Percentiles rank a stretch among this genome's conserved stretches.
Conservation (phyloP, 2,888 invertebrate genomes). For the Rhabditoides inermis region DNA sequence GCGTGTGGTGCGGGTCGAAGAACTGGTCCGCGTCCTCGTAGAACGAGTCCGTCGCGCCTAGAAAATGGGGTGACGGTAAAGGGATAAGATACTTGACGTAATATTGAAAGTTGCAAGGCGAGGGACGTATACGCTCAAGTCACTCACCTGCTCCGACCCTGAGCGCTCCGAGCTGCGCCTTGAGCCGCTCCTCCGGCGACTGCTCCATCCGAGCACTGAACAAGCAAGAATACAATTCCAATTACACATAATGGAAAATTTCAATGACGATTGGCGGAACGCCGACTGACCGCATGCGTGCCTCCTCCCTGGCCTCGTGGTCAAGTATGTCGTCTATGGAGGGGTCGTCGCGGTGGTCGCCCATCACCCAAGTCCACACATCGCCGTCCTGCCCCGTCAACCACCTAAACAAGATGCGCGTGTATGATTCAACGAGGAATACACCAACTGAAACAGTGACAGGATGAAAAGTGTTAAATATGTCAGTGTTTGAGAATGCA, state of each 20-base stretch:
- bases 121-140: slow-evolving; percentile 1
- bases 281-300: slow-evolving; percentile 15
- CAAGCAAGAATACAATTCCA: not conserved
- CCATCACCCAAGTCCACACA: slow-evolving; percentile 78
- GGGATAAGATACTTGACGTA: too few relatives aligned
- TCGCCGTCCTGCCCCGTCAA: slow-evolving; percentile 65
- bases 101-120: not conserved
- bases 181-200: slow-evolving; percentile 24
- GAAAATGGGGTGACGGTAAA: too few relatives aligned
- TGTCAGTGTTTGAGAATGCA: not conserved
- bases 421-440: too few relatives aligned
- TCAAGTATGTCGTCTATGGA: slow-evolving; percentile 55
- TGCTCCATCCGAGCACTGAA: not conserved
- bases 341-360: slow-evolving; percentile 67
- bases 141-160: slow-evolving; percentile 14
- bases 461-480: not conserved
- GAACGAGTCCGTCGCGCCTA: slow-evolving; percentile 17
- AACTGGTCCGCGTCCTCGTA: slow-evolving; percentile 19
- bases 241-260: too few relatives aligned
- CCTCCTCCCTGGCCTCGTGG: slow-evolving; percentile 26
- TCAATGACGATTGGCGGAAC: slow-evolving; percentile 8
- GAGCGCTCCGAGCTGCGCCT: slow-evolving; percentile 26
- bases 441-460: too few relatives aligned
- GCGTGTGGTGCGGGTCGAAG: slow-evolving; percentile 11
- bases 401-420: slow-evolving; percentile 60